Evolutionary conservation across 2,797 vertebrate species (phyloP).

Genomic region (Apogon hyalosoma): DNA sequence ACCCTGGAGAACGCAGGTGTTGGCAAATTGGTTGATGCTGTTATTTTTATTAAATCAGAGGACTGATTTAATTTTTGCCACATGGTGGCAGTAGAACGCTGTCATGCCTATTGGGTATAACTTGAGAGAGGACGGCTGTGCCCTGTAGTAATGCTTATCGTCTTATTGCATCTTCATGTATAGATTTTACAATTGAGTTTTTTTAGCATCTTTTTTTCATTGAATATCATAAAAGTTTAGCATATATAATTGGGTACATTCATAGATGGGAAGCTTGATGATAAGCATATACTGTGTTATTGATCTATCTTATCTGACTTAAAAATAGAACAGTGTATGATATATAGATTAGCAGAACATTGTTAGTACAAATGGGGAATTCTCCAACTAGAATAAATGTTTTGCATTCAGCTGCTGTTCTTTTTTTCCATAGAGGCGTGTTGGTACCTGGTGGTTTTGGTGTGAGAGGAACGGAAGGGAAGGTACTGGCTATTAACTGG

Average conservation of each 20-base stretch:
- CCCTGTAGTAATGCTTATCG: neutral
- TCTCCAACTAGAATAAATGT: neutral
- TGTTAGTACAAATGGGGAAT: neutral
- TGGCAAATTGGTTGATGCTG: neutral
- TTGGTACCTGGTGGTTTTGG: slow-evolving; percentile 97
- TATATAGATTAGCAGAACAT: neutral
- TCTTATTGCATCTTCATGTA: slow-evolving; percentile 9
- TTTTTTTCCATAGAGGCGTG: slow-evolving; percentile 85
- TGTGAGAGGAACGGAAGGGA: slow-evolving; percentile 95
- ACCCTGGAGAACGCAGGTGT: neutral
- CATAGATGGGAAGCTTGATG: neutral
- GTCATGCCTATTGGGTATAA: neutral
- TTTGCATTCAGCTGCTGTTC: neutral
- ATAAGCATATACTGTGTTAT: neutral
- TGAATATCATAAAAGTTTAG: neutral
- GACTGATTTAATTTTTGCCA: slow-evolving; percentile 1
- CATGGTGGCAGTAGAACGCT: slow-evolving; percentile 56
- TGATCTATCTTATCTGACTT: neutral
- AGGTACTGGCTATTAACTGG: slow-evolving; percentile 95
- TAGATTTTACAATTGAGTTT: slow-evolving; percentile 2
- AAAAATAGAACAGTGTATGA: neutral
- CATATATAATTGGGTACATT: neutral
- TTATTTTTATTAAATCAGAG: no score
- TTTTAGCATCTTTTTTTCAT: slow-evolving; percentile 1
- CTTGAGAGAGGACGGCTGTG: neutral